A percentile compares a stretch with the other conserved stretches of the same genome.
phyloP scores from a whole-genome alignment of 1,140 invertebrate species.

The Arion vulgaris region DNA sequence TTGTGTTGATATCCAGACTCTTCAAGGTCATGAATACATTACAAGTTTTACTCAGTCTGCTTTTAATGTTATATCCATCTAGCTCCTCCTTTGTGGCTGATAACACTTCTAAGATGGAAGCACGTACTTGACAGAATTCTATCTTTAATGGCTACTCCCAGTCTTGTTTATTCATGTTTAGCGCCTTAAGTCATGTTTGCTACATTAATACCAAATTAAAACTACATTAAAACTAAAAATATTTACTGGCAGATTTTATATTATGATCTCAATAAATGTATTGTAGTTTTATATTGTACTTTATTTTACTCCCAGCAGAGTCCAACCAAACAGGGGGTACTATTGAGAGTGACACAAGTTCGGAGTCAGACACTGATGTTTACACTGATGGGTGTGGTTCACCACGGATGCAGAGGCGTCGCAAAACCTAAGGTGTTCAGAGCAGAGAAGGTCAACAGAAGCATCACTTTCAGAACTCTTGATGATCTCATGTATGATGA shows the following conservation, averaged over 20 bases:
- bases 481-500: constrained; percentile 90
- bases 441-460: constrained; percentile 64
- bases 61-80: too few relatives aligned
- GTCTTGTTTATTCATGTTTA: too few relatives aligned
- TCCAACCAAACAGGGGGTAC: not conserved
- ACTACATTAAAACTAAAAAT: too few relatives aligned
- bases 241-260: too few relatives aligned
- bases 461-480: constrained; percentile 67
- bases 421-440: constrained; percentile 65
- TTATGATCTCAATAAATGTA: too few relatives aligned
- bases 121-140: not conserved
- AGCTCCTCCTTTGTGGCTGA: too few relatives aligned
- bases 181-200: too few relatives aligned
- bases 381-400: constrained; percentile 76
- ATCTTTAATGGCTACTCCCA: too few relatives aligned
- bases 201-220: too few relatives aligned
- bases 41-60: too few relatives aligned
- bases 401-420: constrained; percentile 72
- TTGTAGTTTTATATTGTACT: not conserved
- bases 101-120: not conserved
- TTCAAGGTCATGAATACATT: too few relatives aligned
- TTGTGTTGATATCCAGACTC: too few relatives aligned
- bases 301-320: not conserved
- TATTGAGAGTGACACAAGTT: constrained; percentile 36
- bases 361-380: constrained; percentile 30